A percentile compares a stretch with the other conserved stretches of the same genome.
These are phyloP conservation scores for Myotis pilosus DNA, from an alignment of 2,797 vertebrate genomes.

Conservation along the genomic window DNA sequence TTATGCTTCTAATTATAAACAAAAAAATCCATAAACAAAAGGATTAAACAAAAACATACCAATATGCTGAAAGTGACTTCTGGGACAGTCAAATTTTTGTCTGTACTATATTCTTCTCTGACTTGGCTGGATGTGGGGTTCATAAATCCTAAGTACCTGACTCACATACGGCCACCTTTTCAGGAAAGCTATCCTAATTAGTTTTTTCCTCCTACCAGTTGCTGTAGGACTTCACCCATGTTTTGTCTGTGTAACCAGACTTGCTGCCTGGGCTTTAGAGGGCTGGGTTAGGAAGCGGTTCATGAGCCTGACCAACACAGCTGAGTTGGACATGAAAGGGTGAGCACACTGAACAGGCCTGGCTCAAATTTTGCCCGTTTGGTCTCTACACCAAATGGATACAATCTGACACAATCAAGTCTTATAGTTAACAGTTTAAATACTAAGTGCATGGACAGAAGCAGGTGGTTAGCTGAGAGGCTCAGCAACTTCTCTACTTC, in stretches of 20 bases:
- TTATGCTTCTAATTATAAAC: background rate
- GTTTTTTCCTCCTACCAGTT: background rate
- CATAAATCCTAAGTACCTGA: background rate
- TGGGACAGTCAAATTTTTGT: background rate
- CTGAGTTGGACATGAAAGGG: background rate
- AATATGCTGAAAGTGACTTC: background rate
- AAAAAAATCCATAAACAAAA: background rate
- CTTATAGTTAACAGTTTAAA: slow-evolving; percentile 1
- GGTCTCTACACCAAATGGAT: background rate
- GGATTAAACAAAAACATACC: background rate
- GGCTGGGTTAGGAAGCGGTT: background rate
- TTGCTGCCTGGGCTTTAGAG: background rate
- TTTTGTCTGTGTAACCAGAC: background rate
- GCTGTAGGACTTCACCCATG: background rate
- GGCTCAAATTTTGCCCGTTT: background rate
- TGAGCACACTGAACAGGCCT: background rate
- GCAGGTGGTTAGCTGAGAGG: background rate
- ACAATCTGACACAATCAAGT: background rate
- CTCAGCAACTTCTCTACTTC: background rate
- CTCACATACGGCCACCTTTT: background rate
- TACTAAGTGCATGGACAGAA: background rate
- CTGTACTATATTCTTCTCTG: background rate
- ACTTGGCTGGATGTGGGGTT: background rate
- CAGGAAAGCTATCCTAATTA: background rate
- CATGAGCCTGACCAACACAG: background rate